These are phyloP conservation scores for Jordanella pulchra DNA, from an alignment of 2,797 vertebrate species.

Conservation along the genomic window DNA sequence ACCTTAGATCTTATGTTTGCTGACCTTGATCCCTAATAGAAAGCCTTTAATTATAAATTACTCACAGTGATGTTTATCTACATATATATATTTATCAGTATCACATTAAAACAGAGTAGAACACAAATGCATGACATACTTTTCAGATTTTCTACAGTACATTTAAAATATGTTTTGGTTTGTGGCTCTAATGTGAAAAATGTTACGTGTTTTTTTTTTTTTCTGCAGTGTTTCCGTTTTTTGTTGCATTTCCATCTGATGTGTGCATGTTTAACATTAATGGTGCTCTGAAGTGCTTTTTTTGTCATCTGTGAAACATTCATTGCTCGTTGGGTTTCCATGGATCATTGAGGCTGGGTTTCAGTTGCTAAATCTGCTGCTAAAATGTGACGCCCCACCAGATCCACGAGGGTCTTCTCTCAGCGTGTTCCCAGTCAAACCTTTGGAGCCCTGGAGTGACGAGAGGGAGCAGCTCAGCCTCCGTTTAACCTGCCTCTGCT, in stretches of 20 bases:
- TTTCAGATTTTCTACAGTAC: background rate
- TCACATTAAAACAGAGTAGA: too few relatives aligned
- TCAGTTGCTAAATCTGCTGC: slow-evolving; percentile 2
- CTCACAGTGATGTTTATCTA: too few relatives aligned
- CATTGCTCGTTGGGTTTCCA: background rate
- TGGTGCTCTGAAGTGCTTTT: background rate
- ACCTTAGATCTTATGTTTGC: too few relatives aligned
- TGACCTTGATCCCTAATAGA: too few relatives aligned
- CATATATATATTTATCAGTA: background rate
- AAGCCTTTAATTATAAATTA: background rate
- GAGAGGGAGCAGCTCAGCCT: slow-evolving; percentile 15
- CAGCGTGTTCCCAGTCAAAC: background rate
- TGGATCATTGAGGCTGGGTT: background rate
- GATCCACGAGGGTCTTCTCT: background rate
- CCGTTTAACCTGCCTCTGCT: slow-evolving; percentile 72
- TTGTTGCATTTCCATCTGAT: background rate
- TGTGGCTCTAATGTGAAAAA: background rate
- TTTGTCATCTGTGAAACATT: slow-evolving; percentile 1
- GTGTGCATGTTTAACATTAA: background rate
- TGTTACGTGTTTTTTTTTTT: too few relatives aligned
- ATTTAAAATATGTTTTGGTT: too few relatives aligned
- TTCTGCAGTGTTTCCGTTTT: background rate
- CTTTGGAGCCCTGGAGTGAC: background rate
- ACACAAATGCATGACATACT: background rate
- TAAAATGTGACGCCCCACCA: background rate